Evolutionary conservation across 2,113 vertebrate genomes (phyloP), one percentile per base, ranked within the genome.

Genomic region (Mirza zaza): DNA sequence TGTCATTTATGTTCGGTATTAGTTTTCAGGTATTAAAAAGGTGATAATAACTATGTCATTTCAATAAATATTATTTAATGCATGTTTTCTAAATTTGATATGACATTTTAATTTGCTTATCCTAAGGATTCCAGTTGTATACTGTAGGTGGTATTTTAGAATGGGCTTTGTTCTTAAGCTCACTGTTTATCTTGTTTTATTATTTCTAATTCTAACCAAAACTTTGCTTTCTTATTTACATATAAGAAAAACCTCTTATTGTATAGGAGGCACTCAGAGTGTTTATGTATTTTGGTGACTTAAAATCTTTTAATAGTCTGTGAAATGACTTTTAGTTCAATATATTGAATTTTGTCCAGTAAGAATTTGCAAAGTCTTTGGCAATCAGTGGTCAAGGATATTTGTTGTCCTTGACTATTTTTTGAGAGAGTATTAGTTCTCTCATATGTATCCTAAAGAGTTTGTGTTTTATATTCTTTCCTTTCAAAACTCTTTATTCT

Each of bases 381-480:
- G 18, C 57, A 81, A 32, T 92, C 36, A 65, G 0, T 76, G 55
- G 59, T 73, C n/a, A 79, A 61, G 75, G 73, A 81, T 50, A 63
- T 65, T 65, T 85, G 68, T 57, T 87, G 36, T 84, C 25, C 14
- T 91, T 95, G 80, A 80, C 14, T 65, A 42, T 11, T 70, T 90
- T 92, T 95, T 71, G 11, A 55, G 94, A 91, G 77, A 89, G 84
- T 97, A 91, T 18, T 3, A 55, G 25, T 82, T 96, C 39, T 76
- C 20, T 81, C n/a, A 34, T 94, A 94, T 59, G 8, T 96, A 25
- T 94, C 61, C 13, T 34, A 50, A 63, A 68, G 57, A 75, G 29
- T 80, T 21, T 83, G 21, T 63, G 3, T 75, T 97, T 75, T 90
- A 39, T 20, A 48, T 59, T 90, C 4, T 57, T 75, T 75, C 20